Conservation (phyloP, 2,113 vertebrate species). For the Chamaea fasciata region DNA sequence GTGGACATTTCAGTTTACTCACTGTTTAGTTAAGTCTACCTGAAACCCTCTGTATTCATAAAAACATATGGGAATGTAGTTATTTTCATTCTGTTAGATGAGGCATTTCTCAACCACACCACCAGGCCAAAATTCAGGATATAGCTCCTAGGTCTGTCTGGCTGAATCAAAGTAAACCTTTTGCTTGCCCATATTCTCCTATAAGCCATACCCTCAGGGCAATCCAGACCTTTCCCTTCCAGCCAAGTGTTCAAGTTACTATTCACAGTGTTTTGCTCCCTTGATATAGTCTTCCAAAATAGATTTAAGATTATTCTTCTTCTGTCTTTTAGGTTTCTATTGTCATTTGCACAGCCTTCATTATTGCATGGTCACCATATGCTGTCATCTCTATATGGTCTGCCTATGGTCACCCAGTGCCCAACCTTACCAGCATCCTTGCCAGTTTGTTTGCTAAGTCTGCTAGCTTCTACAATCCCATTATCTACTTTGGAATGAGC, state of each 20-base stretch:
- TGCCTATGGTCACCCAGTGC: conserved; percentile 75
- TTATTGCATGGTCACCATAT: conserved; percentile 80
- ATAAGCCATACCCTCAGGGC: background rate
- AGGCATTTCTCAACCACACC: background rate
- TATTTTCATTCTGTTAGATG: background rate
- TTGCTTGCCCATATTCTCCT: background rate
- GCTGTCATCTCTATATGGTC: conserved; percentile 85
- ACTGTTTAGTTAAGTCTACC: background rate
- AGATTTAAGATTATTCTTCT: background rate
- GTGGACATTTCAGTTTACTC: background rate
- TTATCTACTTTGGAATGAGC: conserved; percentile 86
- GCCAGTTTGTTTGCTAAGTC: conserved; percentile 82
- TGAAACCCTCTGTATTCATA: background rate
- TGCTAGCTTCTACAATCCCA: conserved; percentile 81
- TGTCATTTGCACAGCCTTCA: conserved; percentile 82
- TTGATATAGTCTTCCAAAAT: background rate
- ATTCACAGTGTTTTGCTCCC: background rate
- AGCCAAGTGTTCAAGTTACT: background rate
- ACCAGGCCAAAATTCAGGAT: background rate
- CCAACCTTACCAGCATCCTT: conserved; percentile 79
- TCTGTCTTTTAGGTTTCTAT: conserved; percentile 73
- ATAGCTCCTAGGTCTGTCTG: background rate
- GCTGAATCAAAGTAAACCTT: background rate
- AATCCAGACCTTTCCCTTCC: background rate
- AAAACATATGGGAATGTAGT: background rate